These are phyloP conservation scores for Arothron firmamentum DNA, from an alignment of 2,113 vertebrate species.

Conservation along the genomic window DNA sequence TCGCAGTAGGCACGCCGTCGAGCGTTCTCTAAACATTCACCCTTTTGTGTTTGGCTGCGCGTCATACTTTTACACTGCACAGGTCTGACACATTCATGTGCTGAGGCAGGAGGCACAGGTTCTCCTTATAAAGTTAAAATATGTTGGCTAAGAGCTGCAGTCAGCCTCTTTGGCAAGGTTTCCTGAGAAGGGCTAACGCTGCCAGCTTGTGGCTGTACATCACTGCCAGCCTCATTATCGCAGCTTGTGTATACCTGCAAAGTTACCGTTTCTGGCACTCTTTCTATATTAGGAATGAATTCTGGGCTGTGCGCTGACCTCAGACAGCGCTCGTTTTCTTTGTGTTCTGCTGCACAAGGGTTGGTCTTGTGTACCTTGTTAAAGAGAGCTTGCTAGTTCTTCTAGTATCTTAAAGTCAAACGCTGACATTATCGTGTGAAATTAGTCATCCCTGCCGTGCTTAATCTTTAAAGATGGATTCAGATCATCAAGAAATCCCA, in stretches of 20 bases:
- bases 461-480: no score
- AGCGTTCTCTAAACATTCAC: constrained; percentile 34
- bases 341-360: constrained; percentile 20
- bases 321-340: constrained; percentile 40
- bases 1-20: neutral
- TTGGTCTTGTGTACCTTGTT: constrained; percentile 13
- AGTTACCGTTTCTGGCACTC: constrained; percentile 39
- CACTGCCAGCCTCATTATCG: constrained; percentile 53
- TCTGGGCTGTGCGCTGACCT: constrained; percentile 36
- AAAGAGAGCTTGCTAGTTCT: no score
- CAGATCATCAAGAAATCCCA: no score
- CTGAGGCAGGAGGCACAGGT: constrained; percentile 29
- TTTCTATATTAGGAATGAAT: constrained; percentile 45
- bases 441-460: no score
- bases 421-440: no score
- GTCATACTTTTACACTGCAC: constrained; percentile 40
- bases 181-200: constrained; percentile 30
- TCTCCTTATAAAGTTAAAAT: constrained; percentile 78
- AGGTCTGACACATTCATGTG: constrained; percentile 43
- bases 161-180: constrained; percentile 45
- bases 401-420: no score
- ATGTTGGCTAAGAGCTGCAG: constrained; percentile 53
- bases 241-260: constrained; percentile 51
- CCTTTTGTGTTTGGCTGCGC: constrained; percentile 18
- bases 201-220: constrained; percentile 49